Evolutionary conservation across 2,113 vertebrate genomes (phyloP).

Genomic region (Pristiophorus japonicus): DNA sequence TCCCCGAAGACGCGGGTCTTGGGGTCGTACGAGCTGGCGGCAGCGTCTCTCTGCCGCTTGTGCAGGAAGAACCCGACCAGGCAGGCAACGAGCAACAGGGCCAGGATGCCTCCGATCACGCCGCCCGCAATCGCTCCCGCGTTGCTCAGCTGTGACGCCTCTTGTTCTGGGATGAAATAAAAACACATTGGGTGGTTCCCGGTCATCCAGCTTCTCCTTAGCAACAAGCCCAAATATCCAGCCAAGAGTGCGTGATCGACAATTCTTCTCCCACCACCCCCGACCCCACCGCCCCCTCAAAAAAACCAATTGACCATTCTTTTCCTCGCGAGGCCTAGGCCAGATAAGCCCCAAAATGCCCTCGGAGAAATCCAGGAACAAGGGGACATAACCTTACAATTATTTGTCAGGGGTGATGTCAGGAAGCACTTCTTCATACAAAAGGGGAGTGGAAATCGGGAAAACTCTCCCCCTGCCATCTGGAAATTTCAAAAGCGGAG

Average conservation of each 20-base stretch:
- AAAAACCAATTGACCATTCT: no score
- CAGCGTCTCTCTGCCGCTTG: constrained; percentile 54
- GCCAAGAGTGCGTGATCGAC: no score
- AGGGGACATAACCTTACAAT: no score
- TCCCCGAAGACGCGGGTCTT: constrained; percentile 70
- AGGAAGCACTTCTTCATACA: not conserved
- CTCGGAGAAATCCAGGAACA: no score
- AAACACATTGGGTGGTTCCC: not conserved
- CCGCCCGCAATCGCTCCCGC: constrained; percentile 69
- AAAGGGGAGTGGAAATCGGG: no score
- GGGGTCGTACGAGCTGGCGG: constrained; percentile 61
- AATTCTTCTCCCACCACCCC: no score
- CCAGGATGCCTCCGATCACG: constrained; percentile 72
- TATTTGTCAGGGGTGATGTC: not conserved
- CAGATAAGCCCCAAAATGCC: no score
- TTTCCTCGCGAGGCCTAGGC: no score
- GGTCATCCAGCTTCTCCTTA: not conserved
- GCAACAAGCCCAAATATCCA: not conserved
- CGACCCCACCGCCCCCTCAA: no score
- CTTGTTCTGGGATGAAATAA: not conserved
- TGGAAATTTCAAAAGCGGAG: no score
- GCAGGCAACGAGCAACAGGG: constrained; percentile 65
- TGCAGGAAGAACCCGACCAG: constrained; percentile 60
- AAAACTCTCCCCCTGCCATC: no score
- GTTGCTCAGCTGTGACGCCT: constrained; percentile 54